phyloP scores from a whole-genome alignment of 2,888 invertebrate species.

The Corbicula japonica region DNA sequence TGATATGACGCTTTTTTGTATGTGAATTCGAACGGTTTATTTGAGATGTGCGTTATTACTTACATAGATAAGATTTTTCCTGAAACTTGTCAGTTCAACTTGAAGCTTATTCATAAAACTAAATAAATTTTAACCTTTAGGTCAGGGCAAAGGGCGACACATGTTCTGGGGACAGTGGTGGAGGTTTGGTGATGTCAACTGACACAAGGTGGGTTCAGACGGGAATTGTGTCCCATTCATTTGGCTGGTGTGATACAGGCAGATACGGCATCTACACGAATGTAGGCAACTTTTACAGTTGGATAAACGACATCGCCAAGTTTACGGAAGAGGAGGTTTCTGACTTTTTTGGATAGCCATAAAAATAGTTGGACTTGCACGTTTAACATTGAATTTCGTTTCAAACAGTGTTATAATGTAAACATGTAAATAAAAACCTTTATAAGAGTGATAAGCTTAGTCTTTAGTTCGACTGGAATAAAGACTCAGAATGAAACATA shows the following conservation, averaged over 20 bases:
- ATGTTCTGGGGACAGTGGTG: conserved; percentile 65
- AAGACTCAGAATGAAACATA: too few species aligned
- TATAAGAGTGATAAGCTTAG: too few species aligned
- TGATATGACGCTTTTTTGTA: too few species aligned
- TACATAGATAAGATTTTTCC: too few species aligned
- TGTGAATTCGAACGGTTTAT: too few species aligned
- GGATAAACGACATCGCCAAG: conserved; percentile 45
- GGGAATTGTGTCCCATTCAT: conserved; percentile 60
- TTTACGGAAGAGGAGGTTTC: conserved; percentile 44
- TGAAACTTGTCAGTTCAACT: background rate
- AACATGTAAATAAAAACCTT: too few species aligned
- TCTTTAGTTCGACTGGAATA: too few species aligned
- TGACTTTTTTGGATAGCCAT: conserved; percentile 21
- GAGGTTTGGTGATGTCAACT: conserved; percentile 45
- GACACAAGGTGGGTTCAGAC: conserved; percentile 43
- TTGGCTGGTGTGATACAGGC: conserved; percentile 33
- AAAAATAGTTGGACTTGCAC: too few species aligned
- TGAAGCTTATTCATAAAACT: background rate
- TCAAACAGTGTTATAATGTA: too few species aligned
- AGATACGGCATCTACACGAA: conserved; percentile 58
- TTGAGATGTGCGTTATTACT: too few species aligned
- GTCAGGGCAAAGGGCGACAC: conserved; percentile 46
- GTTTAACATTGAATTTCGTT: too few species aligned
- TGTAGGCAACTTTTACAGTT: conserved; percentile 60
- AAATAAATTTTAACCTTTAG: conserved; percentile 1